Evolutionary conservation across 2,113 vertebrate genomes (phyloP).

Genomic region (Myiopsitta monachus): DNA sequence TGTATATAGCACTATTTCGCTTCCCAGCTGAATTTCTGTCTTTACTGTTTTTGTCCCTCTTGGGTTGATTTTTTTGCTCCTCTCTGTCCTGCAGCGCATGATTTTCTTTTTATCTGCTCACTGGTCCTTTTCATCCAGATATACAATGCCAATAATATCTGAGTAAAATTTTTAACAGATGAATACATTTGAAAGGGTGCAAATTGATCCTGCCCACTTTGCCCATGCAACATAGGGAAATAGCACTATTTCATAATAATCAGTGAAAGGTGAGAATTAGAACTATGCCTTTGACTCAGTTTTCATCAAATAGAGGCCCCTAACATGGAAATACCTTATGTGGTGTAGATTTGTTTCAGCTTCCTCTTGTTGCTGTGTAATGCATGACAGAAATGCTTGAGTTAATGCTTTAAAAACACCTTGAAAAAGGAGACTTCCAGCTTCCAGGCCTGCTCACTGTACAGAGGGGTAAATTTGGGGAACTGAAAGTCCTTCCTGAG

Average conservation of each 20-base stretch:
- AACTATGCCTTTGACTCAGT: background rate
- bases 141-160: background rate
- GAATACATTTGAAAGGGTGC: background rate
- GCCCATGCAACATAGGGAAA: background rate
- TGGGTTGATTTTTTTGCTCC: background rate
- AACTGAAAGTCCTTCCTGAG: background rate
- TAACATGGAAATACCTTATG: background rate
- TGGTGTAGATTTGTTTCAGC: background rate
- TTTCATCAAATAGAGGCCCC: background rate
- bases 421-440: background rate
- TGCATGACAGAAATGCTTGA: background rate
- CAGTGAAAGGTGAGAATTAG: background rate
- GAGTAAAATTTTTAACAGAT: background rate
- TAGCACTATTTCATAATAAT: background rate
- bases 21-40: slow-evolving; percentile 5
- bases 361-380: background rate
- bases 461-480: background rate
- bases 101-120: background rate
- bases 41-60: background rate
- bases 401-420: background rate
- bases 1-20: slow-evolving; percentile 11
- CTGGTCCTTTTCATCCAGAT: background rate
- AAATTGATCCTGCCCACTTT: background rate
- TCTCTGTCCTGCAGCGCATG: background rate
- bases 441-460: background rate